phyloP scores from a whole-genome alignment of 2,113 vertebrate genomes.

The Nerophis ophidion region DNA sequence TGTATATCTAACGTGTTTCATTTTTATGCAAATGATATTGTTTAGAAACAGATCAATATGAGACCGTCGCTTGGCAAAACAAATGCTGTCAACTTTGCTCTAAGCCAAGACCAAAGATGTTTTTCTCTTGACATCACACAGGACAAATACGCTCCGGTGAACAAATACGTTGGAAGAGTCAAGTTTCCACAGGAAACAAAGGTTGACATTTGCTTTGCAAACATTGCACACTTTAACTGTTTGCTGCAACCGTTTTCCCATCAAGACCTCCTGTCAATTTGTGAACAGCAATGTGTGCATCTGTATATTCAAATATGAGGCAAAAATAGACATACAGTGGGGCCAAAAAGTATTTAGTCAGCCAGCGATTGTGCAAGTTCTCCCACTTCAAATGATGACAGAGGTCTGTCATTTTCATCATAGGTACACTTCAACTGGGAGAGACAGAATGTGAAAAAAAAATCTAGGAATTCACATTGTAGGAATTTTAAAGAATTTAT shows the following conservation, averaged over 20 bases:
- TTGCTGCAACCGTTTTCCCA: conserved; percentile 1
- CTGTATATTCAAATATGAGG: conserved; percentile 6
- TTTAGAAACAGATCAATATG: background rate
- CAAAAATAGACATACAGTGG: background rate
- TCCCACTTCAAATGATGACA: too few species aligned
- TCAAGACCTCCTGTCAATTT: background rate
- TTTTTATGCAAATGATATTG: background rate
- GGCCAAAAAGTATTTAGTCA: too few species aligned
- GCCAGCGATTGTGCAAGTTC: too few species aligned
- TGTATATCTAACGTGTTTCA: too few species aligned
- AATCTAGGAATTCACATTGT: too few species aligned
- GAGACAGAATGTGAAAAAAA: too few species aligned
- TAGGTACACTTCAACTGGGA: too few species aligned
- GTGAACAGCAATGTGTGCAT: background rate
- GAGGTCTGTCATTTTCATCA: too few species aligned
- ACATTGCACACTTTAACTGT: conserved; percentile 5
- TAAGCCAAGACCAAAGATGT: background rate
- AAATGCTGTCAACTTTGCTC: background rate
- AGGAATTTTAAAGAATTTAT: too few species aligned
- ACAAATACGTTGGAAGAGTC: conserved; percentile 18
- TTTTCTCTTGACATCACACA: background rate
- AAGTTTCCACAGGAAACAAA: conserved; percentile 7
- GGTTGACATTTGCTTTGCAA: conserved; percentile 30
- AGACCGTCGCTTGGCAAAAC: background rate
- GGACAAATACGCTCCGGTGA: background rate